These are phyloP conservation scores for Eucidaris tribuloides DNA, from an alignment of 35 echinoderm and acorn worm genomes.

Conservation along the genomic window DNA sequence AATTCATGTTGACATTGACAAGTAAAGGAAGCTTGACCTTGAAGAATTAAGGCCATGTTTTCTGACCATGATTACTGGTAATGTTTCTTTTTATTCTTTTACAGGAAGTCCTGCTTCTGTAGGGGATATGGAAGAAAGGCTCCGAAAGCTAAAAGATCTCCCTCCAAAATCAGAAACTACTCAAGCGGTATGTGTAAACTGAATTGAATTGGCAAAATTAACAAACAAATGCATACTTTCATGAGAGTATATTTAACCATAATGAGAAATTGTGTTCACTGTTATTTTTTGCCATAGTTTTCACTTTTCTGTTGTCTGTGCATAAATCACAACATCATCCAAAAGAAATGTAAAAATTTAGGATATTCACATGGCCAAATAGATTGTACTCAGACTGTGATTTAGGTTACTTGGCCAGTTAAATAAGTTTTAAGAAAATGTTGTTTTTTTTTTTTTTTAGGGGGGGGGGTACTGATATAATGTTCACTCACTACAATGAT, in stretches of 20 bases:
- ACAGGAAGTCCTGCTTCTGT: conserved; percentile 29
- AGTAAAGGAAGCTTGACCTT: background rate
- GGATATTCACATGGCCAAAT: background rate
- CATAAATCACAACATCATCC: background rate
- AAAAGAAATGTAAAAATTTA: background rate
- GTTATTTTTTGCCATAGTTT: background rate
- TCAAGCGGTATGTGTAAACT: conserved; percentile 23
- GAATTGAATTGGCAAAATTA: background rate
- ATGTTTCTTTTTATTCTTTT: background rate
- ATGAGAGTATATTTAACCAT: background rate
- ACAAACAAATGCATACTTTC: background rate
- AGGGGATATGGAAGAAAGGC: conserved; percentile 79
- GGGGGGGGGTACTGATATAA: too few relatives aligned
- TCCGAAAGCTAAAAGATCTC: conserved; percentile 59
- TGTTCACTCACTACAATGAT: too few relatives aligned
- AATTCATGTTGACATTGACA: background rate
- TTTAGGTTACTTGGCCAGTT: background rate
- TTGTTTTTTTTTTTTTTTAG: background rate
- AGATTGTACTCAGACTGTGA: background rate
- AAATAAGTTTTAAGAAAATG: background rate
- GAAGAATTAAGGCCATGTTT: too few relatives aligned
- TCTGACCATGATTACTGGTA: background rate
- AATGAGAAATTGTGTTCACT: background rate
- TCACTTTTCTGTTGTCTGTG: background rate
- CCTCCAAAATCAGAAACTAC: background rate